Percentiles rank a stretch among this genome's conserved stretches.
These are phyloP conservation scores for Lutjanus erythropterus DNA, from an alignment of 2,113 vertebrate genomes.

Conservation along the genomic window DNA sequence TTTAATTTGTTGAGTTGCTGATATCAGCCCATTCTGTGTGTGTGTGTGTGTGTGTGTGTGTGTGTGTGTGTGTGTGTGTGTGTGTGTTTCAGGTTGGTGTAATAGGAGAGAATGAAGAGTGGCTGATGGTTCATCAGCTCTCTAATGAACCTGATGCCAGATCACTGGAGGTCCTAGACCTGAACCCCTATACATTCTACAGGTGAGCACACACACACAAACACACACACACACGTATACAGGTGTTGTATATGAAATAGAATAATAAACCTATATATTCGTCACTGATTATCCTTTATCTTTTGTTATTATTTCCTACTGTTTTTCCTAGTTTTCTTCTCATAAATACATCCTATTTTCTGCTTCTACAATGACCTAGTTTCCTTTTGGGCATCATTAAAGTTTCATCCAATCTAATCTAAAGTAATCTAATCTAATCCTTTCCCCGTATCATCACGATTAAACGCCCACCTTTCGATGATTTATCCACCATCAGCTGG, in stretches of 20 bases:
- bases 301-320: conserved; percentile 10
- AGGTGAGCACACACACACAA: conserved; percentile 77
- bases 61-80: conserved; percentile 30
- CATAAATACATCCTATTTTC: conserved; percentile 39
- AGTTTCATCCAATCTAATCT: conserved; percentile 33
- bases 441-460: conserved; percentile 15
- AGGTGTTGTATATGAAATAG: neutral
- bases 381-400: conserved; percentile 42
- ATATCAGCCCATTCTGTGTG: conserved; percentile 7
- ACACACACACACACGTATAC: neutral
- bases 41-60: conserved; percentile 23
- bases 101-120: conserved; percentile 92
- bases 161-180: conserved; percentile 91
- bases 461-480: conserved; percentile 10
- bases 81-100: conserved; percentile 87
- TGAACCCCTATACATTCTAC: conserved; percentile 95
- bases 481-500: neutral
- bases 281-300: conserved; percentile 1
- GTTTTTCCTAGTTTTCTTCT: neutral
- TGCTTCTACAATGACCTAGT: conserved; percentile 10
- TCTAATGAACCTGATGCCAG: conserved; percentile 92
- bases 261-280: neutral
- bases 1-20: conserved; percentile 33
- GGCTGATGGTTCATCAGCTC: conserved; percentile 91
- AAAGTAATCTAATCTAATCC: conserved; percentile 26